phyloP scores from a whole-genome alignment of 2,113 vertebrate genomes.

The Mobula hypostoma region DNA sequence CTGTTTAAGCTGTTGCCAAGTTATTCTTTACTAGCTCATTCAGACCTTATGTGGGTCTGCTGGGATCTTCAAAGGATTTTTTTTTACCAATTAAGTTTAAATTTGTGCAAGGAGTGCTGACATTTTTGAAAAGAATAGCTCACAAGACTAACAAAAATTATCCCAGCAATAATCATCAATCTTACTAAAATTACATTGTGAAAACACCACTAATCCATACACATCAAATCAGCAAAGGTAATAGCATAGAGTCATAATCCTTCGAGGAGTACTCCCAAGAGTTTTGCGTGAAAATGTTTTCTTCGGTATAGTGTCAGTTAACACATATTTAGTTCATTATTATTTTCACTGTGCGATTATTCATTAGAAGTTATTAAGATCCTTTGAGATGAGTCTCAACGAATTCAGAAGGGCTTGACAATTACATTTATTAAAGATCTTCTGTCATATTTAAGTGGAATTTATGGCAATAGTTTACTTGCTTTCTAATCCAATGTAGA shows the following conservation, averaged over 20 bases:
- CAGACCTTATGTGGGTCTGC: conserved; percentile 31
- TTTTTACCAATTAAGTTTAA: conserved; percentile 29
- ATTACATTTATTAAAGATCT: neutral
- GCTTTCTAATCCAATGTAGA: neutral
- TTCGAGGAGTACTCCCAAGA: neutral
- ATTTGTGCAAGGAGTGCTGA: conserved; percentile 32
- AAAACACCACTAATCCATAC: conserved; percentile 9
- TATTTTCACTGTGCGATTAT: neutral
- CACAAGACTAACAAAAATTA: conserved; percentile 16
- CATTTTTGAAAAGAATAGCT: neutral
- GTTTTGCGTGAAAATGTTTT: conserved; percentile 17
- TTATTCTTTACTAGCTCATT: conserved; percentile 37
- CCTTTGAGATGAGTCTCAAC: neutral
- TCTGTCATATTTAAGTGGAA: neutral
- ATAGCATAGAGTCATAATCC: conserved; percentile 9
- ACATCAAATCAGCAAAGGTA: conserved; percentile 1
- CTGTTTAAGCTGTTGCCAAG: conserved; percentile 36
- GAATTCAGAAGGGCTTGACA: neutral
- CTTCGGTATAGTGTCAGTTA: neutral
- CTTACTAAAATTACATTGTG: conserved; percentile 33
- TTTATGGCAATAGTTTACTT: neutral
- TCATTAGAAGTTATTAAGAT: neutral
- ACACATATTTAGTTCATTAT: neutral
- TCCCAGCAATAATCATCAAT: conserved; percentile 30
- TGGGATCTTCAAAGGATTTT: conserved; percentile 38